phyloP scores from a whole-genome alignment of 2,888 invertebrate genomes.

The Drosophila multiciliata region DNA sequence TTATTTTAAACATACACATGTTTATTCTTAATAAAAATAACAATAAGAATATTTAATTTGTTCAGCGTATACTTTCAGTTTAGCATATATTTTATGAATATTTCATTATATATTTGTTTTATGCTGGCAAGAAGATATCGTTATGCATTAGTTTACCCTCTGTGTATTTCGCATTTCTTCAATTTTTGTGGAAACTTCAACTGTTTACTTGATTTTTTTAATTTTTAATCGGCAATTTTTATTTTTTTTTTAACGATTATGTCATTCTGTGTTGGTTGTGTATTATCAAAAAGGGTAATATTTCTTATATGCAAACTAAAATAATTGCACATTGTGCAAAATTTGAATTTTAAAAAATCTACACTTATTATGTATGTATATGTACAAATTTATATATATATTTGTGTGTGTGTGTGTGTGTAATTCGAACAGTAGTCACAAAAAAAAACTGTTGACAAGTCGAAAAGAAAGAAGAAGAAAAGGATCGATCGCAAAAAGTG shows the following conservation, averaged over 20 bases:
- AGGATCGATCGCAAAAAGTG: slow-evolving; percentile 5
- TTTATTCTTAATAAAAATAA: background rate
- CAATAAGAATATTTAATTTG: background rate
- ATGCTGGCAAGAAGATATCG: no score
- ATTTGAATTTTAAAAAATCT: slow-evolving; percentile 25
- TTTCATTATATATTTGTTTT: background rate
- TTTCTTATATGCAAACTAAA: background rate
- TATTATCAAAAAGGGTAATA: background rate
- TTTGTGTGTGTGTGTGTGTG: slow-evolving; percentile 5
- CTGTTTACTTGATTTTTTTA: background rate
- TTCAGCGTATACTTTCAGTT: background rate
- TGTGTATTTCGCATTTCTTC: background rate
- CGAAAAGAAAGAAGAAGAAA: slow-evolving; percentile 1
- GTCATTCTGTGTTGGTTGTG: slow-evolving; percentile 10
- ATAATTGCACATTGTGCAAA: slow-evolving; percentile 2
- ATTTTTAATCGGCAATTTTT: background rate
- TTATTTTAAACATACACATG: slow-evolving; percentile 5
- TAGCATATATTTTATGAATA: background rate
- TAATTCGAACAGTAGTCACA: slow-evolving; percentile 15
- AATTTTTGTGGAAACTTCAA: background rate
- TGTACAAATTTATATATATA: background rate
- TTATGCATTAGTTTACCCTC: background rate
- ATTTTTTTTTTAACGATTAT: background rate
- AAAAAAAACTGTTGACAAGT: slow-evolving; percentile 18
- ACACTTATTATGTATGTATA: slow-evolving; percentile 16